A percentile compares a stretch with the other conserved stretches of the same genome.
Evolutionary conservation across 2,797 vertebrate species (phyloP).

Genomic region (Chloroceryle inda): DNA sequence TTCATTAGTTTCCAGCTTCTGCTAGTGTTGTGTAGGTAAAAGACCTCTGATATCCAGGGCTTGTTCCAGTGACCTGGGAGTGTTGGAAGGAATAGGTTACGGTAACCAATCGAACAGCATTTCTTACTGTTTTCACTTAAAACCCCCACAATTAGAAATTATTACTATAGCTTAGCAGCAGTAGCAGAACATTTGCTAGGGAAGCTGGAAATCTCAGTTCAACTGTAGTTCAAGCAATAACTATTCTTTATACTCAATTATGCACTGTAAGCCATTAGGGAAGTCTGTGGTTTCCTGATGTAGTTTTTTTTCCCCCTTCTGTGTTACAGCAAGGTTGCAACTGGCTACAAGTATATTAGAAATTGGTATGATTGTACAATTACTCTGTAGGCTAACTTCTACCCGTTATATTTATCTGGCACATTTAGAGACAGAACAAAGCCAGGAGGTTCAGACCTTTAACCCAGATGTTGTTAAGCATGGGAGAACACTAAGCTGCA

Average conservation of each 20-base stretch:
- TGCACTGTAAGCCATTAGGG: slow-evolving; percentile 73
- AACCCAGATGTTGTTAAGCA: neutral
- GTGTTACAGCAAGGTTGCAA: slow-evolving; percentile 29
- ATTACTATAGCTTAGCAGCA: slow-evolving; percentile 61
- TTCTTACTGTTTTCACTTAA: slow-evolving; percentile 70
- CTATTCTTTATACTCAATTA: slow-evolving; percentile 79
- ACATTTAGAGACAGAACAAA: neutral
- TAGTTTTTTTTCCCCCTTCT: neutral
- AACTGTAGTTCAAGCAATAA: slow-evolving; percentile 76
- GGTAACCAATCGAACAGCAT: slow-evolving; percentile 50
- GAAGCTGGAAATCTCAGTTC: slow-evolving; percentile 77
- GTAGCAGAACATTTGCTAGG: slow-evolving; percentile 68
- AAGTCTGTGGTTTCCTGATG: slow-evolving; percentile 75
- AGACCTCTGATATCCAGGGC: slow-evolving; percentile 36
- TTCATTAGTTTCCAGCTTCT: slow-evolving; percentile 69
- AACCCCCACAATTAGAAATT: slow-evolving; percentile 73
- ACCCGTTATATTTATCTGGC: neutral
- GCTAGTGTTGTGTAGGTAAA: slow-evolving; percentile 24
- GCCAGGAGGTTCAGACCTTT: neutral
- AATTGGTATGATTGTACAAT: neutral
- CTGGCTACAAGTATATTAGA: slow-evolving; percentile 25
- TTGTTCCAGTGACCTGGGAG: slow-evolving; percentile 13
- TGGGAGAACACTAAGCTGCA: neutral
- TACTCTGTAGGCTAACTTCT: neutral
- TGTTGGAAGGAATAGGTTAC: neutral